Conservation (phyloP, 2,888 invertebrate species). For the Amorpha juglandis region DNA sequence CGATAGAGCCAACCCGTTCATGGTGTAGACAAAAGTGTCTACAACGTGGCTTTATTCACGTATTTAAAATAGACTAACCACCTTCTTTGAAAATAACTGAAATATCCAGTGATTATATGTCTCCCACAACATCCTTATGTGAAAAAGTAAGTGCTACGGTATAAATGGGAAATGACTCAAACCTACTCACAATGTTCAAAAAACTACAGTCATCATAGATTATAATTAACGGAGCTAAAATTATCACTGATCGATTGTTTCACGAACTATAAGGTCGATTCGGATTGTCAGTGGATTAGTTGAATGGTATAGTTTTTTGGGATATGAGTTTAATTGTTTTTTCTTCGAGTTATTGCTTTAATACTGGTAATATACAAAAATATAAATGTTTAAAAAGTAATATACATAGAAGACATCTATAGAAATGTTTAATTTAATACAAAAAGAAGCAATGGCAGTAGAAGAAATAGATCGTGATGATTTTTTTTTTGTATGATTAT, state of each 20-base stretch:
- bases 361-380: too few species aligned
- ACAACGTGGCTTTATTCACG: background rate
- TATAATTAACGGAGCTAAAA: background rate
- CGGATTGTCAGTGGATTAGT: background rate
- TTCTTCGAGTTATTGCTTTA: too few species aligned
- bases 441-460: too few species aligned
- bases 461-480: too few species aligned
- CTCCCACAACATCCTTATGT: background rate
- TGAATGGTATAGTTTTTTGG: background rate
- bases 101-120: background rate
- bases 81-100: background rate
- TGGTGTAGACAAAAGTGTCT: too few species aligned
- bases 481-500: too few species aligned
- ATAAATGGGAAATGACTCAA: background rate
- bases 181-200: background rate
- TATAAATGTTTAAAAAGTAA: too few species aligned
- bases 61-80: background rate
- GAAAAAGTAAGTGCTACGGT: background rate
- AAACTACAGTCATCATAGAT: background rate
- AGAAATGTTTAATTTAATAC: too few species aligned
- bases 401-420: too few species aligned
- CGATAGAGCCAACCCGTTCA: too few species aligned
- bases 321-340: too few species aligned
- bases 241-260: conserved; percentile 3
- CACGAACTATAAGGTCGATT: background rate